Base-by-base conservation (phyloP, 1,140 invertebrate genomes). In the Drosophila arawakana region DNA sequence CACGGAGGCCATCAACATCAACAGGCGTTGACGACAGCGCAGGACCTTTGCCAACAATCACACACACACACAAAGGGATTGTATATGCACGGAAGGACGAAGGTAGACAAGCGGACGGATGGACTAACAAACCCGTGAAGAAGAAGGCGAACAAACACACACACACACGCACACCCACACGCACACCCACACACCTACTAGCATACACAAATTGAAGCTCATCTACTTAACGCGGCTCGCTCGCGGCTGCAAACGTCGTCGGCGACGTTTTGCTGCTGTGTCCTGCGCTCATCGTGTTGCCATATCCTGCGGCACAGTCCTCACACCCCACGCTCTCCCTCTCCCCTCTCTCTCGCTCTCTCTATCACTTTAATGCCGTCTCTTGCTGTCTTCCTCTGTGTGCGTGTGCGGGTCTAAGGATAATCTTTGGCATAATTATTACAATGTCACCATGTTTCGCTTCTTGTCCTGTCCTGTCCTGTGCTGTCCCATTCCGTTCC, bases 381-480 rank as follows among this genome's bases (percentile, higher is more conserved):
- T 75, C 34, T 54, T 44, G 13, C 30, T 55, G 57, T 39, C 7
- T 41, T 46, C 73, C 46, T 68, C 30, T 11, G 59, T 62, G 60
- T 78, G 73, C 66, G 66, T 74, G 58, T 69, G 63, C 67, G 73
- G 73, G 83, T 88, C 83, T 88, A 74, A 77, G 83, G 83, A 88
- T 88, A 88, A 88, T 88, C 83, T 88, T 88, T 88, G 83, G 83
- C 84, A 88, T 88, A 88, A 88, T 88, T 88, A 88, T 88, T 88
- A 88, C 83, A 88, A 88, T 88, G 83, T 88, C 83, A 88, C 83
- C 84, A 88, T 88, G 83, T 88, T 86, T 85, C 82, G 82, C 76
- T 73, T 47, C 66, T 76, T 70, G 60, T 73, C 67, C 25, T 30
- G 25, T 30, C 25, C 25, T 30, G 3, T 30, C 2, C 25, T 30